These are phyloP conservation scores for Plagodis pulveraria DNA, from an alignment of 2,888 invertebrate species.

Conservation along the genomic window DNA sequence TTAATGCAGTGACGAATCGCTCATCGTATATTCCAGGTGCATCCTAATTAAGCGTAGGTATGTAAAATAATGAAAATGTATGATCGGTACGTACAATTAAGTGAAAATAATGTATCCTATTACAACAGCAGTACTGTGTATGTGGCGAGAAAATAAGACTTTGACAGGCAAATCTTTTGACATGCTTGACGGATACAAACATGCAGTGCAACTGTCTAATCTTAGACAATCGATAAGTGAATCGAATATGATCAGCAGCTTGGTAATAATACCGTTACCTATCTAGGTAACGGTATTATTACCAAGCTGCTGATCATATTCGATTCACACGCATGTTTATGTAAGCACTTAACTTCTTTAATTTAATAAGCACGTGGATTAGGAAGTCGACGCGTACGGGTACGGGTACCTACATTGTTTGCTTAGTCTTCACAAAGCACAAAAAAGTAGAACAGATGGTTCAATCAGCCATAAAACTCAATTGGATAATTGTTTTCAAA, in stretches of 20 bases:
- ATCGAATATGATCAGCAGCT: conserved; percentile 54
- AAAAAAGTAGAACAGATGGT: conserved; percentile 54
- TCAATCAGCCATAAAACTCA: conserved; percentile 54
- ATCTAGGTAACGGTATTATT: conserved; percentile 20
- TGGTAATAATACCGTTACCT: conserved; percentile 22
- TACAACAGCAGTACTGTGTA: too few species aligned
- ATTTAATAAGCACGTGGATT: conserved; percentile 58
- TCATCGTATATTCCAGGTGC: conserved; percentile 17
- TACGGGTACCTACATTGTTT: conserved; percentile 25
- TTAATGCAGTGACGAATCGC: conserved; percentile 44
- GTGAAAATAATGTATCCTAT: too few species aligned
- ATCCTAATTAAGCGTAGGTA: conserved; percentile 4
- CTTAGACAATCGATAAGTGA: too few species aligned
- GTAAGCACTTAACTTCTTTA: conserved; percentile 58
- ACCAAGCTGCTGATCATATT: conserved; percentile 50
- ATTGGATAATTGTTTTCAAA: conserved; percentile 60
- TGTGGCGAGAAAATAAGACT: too few species aligned
- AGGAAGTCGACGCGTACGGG: conserved; percentile 39
- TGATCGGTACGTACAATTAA: neutral
- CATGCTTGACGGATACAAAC: too few species aligned
- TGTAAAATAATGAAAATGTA: neutral
- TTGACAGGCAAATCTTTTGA: too few species aligned
- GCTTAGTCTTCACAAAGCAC: conserved; percentile 28
- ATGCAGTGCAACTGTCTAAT: too few species aligned
- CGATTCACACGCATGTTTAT: conserved; percentile 67